Conservation (phyloP, 2,113 vertebrate genomes). For the Dicaeum eximium region DNA sequence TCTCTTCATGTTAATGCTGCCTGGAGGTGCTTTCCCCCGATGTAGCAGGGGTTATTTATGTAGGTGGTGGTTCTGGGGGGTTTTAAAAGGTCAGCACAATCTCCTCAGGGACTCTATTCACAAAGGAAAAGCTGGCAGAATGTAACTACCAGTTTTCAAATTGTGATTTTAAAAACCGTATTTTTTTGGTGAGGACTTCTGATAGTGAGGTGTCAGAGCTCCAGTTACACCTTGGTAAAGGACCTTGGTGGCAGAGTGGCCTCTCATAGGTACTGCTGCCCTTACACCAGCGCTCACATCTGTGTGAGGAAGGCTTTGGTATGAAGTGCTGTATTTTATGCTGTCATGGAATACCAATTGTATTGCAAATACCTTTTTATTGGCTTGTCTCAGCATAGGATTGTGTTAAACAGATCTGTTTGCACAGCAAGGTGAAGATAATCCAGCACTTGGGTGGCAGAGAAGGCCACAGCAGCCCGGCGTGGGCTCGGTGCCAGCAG, state of each 20-base stretch:
- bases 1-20: slow-evolving; percentile 53
- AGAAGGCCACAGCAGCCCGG: not conserved
- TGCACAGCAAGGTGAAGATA: not conserved
- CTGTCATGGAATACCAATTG: not conserved
- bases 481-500: not conserved
- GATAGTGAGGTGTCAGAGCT: not conserved
- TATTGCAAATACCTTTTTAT: not conserved
- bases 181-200: not conserved
- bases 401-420: not conserved
- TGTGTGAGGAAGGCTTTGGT: not conserved
- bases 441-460: not conserved
- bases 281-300: not conserved
- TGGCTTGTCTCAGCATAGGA: not conserved
- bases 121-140: slow-evolving; percentile 2
- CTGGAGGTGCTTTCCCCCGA: slow-evolving; percentile 38
- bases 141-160: not conserved
- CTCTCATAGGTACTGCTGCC: not conserved
- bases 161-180: not conserved
- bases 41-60: slow-evolving; percentile 75
- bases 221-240: not conserved
- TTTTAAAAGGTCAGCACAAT: slow-evolving; percentile 74
- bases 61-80: slow-evolving; percentile 67
- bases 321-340: not conserved
- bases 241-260: not conserved
- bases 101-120: slow-evolving; percentile 38